phyloP scores from a whole-genome alignment of 2,113 vertebrate species.

The Panthera tigris region DNA sequence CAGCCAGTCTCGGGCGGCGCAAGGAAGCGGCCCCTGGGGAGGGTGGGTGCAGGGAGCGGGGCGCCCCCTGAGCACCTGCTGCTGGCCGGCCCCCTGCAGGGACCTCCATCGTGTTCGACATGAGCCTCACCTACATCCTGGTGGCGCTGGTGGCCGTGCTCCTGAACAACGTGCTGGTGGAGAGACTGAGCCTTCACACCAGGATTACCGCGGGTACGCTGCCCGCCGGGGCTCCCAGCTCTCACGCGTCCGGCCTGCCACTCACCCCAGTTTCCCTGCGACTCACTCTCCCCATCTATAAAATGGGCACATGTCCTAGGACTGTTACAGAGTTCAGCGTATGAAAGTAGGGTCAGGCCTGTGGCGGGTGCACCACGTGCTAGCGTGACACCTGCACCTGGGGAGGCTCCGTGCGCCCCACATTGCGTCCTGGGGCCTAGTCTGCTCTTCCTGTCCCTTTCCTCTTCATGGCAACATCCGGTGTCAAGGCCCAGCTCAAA shows the following conservation, averaged over 20 bases:
- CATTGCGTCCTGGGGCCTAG: accelerated
- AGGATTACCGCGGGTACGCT: conserved; percentile 94
- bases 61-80: accelerated
- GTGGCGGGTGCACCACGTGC: not conserved
- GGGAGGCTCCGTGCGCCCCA: accelerated
- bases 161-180: conserved; percentile 96
- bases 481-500: not conserved
- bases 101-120: conserved; percentile 97
- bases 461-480: not conserved
- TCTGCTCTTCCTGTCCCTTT: not conserved
- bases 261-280: not conserved
- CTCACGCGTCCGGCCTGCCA: accelerated
- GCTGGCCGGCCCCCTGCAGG: conserved; percentile 78
- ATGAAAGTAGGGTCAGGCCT: not conserved
- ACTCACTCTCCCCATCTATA: not conserved
- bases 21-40: accelerated
- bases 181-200: conserved; percentile 94
- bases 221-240: accelerated
- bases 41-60: accelerated
- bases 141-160: conserved; percentile 95
- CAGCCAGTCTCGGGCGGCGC: not conserved
- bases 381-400: not conserved
- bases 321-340: accelerated
- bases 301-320: not conserved
- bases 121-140: conserved; percentile 98